phyloP scores from a whole-genome alignment of 2,888 invertebrate species.

The Plagodis dolabraria region DNA sequence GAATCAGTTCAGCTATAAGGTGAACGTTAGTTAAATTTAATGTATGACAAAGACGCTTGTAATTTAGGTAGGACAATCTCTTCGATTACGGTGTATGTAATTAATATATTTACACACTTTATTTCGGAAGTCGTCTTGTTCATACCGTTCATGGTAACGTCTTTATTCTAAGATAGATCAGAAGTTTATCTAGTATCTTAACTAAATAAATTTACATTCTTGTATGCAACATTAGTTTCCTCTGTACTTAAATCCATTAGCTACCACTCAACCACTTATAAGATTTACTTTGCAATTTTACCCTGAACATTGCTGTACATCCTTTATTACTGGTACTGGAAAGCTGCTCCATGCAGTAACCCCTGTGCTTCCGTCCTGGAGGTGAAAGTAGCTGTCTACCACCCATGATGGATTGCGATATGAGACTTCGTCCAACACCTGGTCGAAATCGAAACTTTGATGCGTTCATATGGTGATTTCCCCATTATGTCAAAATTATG shows the following conservation, averaged over 20 bases:
- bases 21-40: too few species aligned
- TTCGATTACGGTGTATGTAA: too few species aligned
- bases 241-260: conserved; percentile 14
- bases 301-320: conserved; percentile 22
- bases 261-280: conserved; percentile 14
- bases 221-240: conserved; percentile 10
- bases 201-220: neutral
- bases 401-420: conserved; percentile 41
- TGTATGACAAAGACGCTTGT: too few species aligned
- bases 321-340: conserved; percentile 36
- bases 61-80: too few species aligned
- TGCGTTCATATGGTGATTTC: conserved; percentile 30
- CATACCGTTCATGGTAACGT: too few species aligned
- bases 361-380: conserved; percentile 47
- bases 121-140: too few species aligned
- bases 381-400: conserved; percentile 55
- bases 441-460: conserved; percentile 21
- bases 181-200: too few species aligned
- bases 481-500: conserved; percentile 11
- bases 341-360: conserved; percentile 41
- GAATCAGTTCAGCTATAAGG: too few species aligned
- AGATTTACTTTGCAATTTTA: conserved; percentile 23
- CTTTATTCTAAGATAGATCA: neutral
- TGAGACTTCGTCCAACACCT: conserved; percentile 9
- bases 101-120: too few species aligned